These are phyloP conservation scores for Noctua janthe DNA, from an alignment of 2,888 invertebrate genomes.

Conservation along the genomic window DNA sequence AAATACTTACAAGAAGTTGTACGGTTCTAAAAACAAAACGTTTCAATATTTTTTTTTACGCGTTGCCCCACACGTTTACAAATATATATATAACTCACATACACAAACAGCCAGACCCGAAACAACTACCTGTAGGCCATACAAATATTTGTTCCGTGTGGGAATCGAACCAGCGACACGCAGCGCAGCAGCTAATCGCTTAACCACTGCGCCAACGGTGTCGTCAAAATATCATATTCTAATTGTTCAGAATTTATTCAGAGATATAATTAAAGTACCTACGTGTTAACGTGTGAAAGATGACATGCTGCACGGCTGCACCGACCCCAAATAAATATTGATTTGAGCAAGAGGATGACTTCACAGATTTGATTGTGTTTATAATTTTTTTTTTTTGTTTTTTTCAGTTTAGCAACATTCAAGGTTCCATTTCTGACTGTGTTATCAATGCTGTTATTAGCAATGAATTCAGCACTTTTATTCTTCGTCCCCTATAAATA, in stretches of 20 bases:
- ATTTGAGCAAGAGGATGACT: background rate
- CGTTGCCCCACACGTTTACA: too few relatives aligned
- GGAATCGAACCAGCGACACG: too few relatives aligned
- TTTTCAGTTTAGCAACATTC: constrained; percentile 84
- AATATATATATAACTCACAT: too few relatives aligned
- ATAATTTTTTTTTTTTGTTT: constrained; percentile 30
- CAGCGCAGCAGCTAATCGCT: too few relatives aligned
- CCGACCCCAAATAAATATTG: background rate
- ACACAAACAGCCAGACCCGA: too few relatives aligned
- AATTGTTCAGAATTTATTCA: background rate
- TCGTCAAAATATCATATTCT: too few relatives aligned
- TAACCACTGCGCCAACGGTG: too few relatives aligned
- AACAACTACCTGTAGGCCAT: too few relatives aligned
- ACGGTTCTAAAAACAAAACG: background rate
- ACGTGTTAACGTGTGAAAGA: background rate
- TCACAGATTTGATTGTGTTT: background rate
- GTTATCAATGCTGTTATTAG: constrained; percentile 78
- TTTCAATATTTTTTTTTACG: too few relatives aligned
- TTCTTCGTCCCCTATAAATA: constrained; percentile 83
- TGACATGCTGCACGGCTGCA: background rate
- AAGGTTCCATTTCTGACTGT: constrained; percentile 85
- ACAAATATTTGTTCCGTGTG: too few relatives aligned
- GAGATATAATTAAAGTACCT: too few relatives aligned
- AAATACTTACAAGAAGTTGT: background rate
- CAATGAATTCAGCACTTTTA: constrained; percentile 72